Evolutionary conservation across 2,113 vertebrate genomes (phyloP).

Genomic region (Brienomyrus brachyistius): DNA sequence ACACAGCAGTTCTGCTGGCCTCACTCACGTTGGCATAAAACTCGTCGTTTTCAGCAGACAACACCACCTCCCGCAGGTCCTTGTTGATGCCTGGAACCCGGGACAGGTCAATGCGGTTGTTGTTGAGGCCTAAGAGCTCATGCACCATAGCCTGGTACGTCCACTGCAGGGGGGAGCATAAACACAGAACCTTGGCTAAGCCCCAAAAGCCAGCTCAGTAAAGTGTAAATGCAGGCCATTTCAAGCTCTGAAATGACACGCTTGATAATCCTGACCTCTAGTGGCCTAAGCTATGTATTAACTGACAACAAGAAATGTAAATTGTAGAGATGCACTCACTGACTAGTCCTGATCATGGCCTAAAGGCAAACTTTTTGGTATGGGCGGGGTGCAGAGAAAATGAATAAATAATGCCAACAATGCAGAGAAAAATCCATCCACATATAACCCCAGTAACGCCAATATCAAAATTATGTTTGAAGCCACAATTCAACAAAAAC

Average conservation of each 20-base stretch:
- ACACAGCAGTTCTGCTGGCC: background rate
- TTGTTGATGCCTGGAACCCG: constrained; percentile 85
- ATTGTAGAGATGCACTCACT: background rate
- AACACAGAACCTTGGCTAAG: background rate
- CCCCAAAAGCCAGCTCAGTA: background rate
- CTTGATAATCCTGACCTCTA: constrained; percentile 23
- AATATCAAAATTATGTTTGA: background rate
- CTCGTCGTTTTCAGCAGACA: constrained; percentile 90
- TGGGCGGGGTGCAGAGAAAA: background rate
- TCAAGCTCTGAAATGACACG: background rate
- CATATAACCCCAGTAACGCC: background rate
- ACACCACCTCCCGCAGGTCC: constrained; percentile 85
- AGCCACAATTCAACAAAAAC: background rate
- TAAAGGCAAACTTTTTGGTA: background rate
- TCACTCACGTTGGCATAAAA: constrained; percentile 90
- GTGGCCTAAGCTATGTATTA: constrained; percentile 16
- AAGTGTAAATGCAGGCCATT: background rate
- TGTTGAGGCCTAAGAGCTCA: constrained; percentile 87
- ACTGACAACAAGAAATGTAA: background rate
- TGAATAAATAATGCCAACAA: background rate
- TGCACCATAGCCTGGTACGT: constrained; percentile 98
- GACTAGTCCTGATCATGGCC: background rate
- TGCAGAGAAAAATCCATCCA: background rate
- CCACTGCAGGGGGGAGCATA: constrained; percentile 65
- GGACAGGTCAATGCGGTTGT: constrained; percentile 92